Evolutionary conservation across 2,113 vertebrate species (phyloP).

Genomic region (Passer domesticus): DNA sequence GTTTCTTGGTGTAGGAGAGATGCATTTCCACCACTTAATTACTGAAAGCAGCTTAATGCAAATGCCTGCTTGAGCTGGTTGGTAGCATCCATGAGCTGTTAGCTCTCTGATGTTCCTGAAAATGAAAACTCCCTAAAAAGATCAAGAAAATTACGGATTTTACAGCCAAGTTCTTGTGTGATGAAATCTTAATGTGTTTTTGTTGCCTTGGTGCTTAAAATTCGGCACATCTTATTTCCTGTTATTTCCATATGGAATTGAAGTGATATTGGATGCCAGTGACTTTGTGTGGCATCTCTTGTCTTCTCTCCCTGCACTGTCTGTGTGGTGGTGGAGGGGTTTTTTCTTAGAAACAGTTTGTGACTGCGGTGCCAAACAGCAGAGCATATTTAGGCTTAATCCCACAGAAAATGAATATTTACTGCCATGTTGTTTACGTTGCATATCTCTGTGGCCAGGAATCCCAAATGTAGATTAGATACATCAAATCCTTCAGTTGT

Average conservation of each 20-base stretch:
- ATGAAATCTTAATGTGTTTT: constrained; percentile 59
- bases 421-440: constrained; percentile 14
- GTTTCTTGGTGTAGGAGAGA: background rate
- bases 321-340: background rate
- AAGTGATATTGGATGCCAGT: constrained; percentile 30
- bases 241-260: constrained; percentile 46
- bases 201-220: constrained; percentile 57
- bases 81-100: constrained; percentile 53
- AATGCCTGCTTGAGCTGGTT: constrained; percentile 34
- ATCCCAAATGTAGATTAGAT: background rate
- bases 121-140: constrained; percentile 55
- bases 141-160: constrained; percentile 48
- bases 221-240: constrained; percentile 37
- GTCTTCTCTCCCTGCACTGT: background rate
- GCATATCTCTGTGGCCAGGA: background rate
- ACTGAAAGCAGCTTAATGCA: constrained; percentile 47
- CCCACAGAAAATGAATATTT: constrained; percentile 44
- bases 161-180: constrained; percentile 43
- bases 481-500: background rate
- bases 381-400: constrained; percentile 28
- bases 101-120: constrained; percentile 57
- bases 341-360: constrained; percentile 21
- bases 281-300: constrained; percentile 36
- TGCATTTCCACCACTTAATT: constrained; percentile 37
- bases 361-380: background rate